A percentile compares a stretch with the other conserved stretches of the same genome.
Evolutionary conservation across 2,888 invertebrate species (phyloP).

Genomic region (Tipula lateralis): DNA sequence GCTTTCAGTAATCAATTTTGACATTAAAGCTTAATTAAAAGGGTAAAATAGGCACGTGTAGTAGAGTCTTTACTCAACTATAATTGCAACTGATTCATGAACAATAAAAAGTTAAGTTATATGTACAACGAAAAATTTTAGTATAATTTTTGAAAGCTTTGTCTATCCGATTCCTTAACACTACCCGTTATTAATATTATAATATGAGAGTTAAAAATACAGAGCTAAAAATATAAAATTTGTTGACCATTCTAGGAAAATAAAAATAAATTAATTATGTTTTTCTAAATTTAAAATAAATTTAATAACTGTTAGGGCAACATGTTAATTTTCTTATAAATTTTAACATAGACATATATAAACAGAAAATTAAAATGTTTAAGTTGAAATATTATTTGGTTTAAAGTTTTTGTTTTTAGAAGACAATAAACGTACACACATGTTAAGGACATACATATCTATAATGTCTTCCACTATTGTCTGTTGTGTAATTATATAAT

Average conservation of each 20-base stretch:
- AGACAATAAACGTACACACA: slow-evolving; percentile 30
- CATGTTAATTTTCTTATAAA: not conserved
- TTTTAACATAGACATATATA: not conserved
- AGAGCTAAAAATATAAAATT: not conserved
- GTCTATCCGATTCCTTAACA: not conserved
- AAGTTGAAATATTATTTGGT: not conserved
- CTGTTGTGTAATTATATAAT: slow-evolving; percentile 28
- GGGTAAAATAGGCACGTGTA: too few relatives aligned
- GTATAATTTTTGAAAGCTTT: not conserved
- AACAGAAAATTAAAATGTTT: not conserved
- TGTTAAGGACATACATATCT: slow-evolving; percentile 30
- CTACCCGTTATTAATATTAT: not conserved
- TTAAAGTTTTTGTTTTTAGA: not conserved
- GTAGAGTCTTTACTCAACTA: too few relatives aligned
- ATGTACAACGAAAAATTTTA: not conserved
- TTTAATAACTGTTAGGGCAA: not conserved
- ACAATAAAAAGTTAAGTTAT: too few relatives aligned
- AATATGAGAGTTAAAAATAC: not conserved
- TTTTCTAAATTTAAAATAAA: not conserved
- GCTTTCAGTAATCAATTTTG: too few relatives aligned
- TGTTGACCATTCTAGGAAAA: not conserved
- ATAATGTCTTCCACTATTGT: slow-evolving; percentile 30
- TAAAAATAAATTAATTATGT: not conserved
- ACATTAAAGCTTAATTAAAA: too few relatives aligned
- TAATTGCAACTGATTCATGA: too few relatives aligned